Percentiles rank a stretch among this genome's conserved stretches.
Conservation (phyloP, 2,888 invertebrate genomes). For the Lithosia quadra region DNA sequence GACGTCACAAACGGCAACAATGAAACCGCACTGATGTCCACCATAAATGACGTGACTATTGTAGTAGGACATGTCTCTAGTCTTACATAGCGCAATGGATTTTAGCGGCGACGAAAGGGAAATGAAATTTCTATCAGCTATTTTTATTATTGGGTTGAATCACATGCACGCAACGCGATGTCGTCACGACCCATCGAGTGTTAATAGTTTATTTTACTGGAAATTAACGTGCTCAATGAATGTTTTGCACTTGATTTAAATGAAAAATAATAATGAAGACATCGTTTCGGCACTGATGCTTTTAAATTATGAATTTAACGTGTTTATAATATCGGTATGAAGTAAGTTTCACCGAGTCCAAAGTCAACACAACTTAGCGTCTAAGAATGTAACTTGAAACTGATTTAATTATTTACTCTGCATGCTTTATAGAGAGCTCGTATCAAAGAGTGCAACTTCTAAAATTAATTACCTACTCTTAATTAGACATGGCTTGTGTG, state of each 20-base stretch:
- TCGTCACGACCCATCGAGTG: slow-evolving; percentile 24
- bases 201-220: slow-evolving; percentile 49
- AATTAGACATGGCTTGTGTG: too few species aligned
- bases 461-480: too few species aligned
- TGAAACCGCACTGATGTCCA: slow-evolving; percentile 70
- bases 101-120: slow-evolving; percentile 43
- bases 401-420: too few species aligned
- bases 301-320: too few species aligned
- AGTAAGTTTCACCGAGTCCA: too few species aligned
- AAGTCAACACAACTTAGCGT: too few species aligned
- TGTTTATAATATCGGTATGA: neutral
- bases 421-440: too few species aligned
- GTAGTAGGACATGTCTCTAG: slow-evolving; percentile 55
- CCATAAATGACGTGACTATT: slow-evolving; percentile 63
- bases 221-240: slow-evolving; percentile 43
- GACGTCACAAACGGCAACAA: slow-evolving; percentile 69
- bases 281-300: too few species aligned
- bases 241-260: slow-evolving; percentile 36
- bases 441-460: too few species aligned
- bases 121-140: neutral
- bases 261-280: slow-evolving; percentile 10
- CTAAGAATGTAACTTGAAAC: too few species aligned
- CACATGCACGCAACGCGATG: slow-evolving; percentile 26
- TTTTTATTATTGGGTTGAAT: slow-evolving; percentile 22
- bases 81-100: slow-evolving; percentile 55